Percentiles rank a stretch among this genome's conserved stretches.
These are phyloP conservation scores for Mellilla xanthometata DNA, from an alignment of 2,888 invertebrate genomes.

Conservation along the genomic window DNA sequence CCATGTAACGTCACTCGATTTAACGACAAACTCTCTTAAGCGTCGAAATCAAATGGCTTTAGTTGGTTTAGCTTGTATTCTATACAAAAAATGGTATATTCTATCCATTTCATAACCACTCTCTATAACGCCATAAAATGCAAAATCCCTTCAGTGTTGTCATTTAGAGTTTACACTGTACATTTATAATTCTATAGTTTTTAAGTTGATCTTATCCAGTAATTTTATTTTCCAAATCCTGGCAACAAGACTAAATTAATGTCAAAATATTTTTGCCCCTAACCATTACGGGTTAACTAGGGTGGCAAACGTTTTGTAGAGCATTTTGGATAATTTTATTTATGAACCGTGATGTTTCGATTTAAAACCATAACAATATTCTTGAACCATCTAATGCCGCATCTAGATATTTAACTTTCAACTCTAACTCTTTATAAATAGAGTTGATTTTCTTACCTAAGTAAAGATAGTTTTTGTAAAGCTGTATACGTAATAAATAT, in stretches of 20 bases:
- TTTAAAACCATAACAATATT: constrained; percentile 49
- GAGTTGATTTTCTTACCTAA: constrained; percentile 1
- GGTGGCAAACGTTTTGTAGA: constrained; percentile 60
- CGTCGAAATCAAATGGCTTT: too few species aligned
- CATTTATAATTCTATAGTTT: too few species aligned
- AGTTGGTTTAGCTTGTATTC: too few species aligned
- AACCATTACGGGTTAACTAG: constrained; percentile 66
- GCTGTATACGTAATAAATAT: constrained; percentile 54
- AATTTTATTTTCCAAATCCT: constrained; percentile 9
- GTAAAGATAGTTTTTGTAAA: background rate
- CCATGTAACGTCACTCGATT: too few species aligned
- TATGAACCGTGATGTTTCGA: constrained; percentile 69
- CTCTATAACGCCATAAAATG: too few species aligned
- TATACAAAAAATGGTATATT: too few species aligned
- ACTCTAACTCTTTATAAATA: background rate
- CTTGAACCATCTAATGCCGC: constrained; percentile 31
- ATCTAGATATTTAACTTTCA: background rate
- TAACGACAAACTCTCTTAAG: too few species aligned
- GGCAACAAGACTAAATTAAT: constrained; percentile 48
- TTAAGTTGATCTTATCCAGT: constrained; percentile 35
- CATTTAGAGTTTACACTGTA: too few species aligned
- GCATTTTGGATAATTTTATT: constrained; percentile 72
- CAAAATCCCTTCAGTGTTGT: too few species aligned
- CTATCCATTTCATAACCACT: too few species aligned
- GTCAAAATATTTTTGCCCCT: constrained; percentile 76